Conservation (phyloP, 2,797 vertebrate genomes). For the Eremophila alpestris region DNA sequence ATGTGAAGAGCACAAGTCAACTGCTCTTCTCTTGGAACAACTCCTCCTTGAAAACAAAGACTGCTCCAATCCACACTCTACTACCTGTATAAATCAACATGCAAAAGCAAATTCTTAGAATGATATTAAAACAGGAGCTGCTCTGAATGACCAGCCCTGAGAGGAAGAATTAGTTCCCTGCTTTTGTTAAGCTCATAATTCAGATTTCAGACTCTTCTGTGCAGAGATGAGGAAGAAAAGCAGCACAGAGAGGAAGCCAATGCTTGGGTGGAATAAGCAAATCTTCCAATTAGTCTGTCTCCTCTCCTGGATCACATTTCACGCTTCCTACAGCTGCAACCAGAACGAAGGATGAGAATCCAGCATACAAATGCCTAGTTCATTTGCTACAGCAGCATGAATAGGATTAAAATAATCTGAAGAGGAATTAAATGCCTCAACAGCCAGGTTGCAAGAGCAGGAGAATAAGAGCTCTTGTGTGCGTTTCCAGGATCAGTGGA, state of each 20-base stretch:
- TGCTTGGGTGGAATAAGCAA: background rate
- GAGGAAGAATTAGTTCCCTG: conserved; percentile 18
- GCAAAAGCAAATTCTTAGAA: background rate
- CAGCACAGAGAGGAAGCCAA: background rate
- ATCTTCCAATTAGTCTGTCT: conserved; percentile 27
- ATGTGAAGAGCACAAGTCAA: background rate
- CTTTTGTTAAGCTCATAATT: conserved; percentile 41
- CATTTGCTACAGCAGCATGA: conserved; percentile 21
- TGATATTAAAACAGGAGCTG: background rate
- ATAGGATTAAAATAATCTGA: conserved; percentile 60
- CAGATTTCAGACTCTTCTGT: background rate
- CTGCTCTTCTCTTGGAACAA: background rate
- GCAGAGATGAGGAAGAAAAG: conserved; percentile 36
- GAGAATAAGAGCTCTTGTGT: conserved; percentile 35
- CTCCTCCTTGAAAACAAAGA: conserved; percentile 4
- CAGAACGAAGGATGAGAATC: conserved; percentile 13
- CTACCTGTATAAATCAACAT: background rate
- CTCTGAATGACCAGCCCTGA: conserved; percentile 23
- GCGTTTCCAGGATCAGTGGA: conserved; percentile 34
- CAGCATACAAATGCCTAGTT: conserved; percentile 46
- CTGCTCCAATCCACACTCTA: background rate
- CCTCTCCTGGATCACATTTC: conserved; percentile 54
- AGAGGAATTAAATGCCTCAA: conserved; percentile 53
- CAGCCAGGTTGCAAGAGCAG: conserved; percentile 12
- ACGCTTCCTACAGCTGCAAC: conserved; percentile 34